Base-by-base conservation (phyloP, 2,797 vertebrate genomes). In the Uromys caudimaculatus region DNA sequence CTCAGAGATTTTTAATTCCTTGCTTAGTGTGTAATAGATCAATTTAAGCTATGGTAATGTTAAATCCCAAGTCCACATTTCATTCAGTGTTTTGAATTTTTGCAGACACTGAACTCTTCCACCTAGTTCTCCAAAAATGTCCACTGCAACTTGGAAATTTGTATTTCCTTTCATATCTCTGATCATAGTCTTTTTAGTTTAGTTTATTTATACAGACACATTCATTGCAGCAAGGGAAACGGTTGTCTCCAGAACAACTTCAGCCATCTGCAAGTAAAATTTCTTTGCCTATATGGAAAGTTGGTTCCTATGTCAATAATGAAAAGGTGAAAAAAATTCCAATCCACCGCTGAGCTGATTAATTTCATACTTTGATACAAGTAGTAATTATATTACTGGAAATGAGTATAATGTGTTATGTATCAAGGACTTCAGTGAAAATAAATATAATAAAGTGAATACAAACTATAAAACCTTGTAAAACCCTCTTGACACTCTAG, bases 301-400 rank as follows among this genome's bases (percentile, higher is more conserved):
- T 6, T 91, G 58, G 27, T 41, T 76, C 52, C 35, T 58, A 87
- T 9, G 76, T 13, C 23, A 89, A 93, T 44, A 89, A 81, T 84
- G 71, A 95, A 92, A 71, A 90, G 19, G 58, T 79, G 69, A 67
- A 52, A 90, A 90, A 79, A 24, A 87, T 87, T 93, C 38, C 38
- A 91, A 32, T 19, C 44, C 16, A 69, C 44, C 52, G 58, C 10
- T 44, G 19, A 56, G 9, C 7, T 62, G 79, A 87, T 82, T 91
- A 95, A 54, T 85, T 88, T 94, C 81, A 52, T 69, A 92, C 44
- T 44, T 88, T 87, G 95, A 89, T 93, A 95, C 92, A 69, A 89
- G 29, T n/a, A 69, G 7, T 82, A 95, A 88, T 93, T 90, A 91
- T 77, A 78, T 93, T 88, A 88, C 32, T 90, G 8, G 67, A 88